These are phyloP conservation scores for Conger conger DNA, from an alignment of 2,113 vertebrate genomes.

Conservation along the genomic window DNA sequence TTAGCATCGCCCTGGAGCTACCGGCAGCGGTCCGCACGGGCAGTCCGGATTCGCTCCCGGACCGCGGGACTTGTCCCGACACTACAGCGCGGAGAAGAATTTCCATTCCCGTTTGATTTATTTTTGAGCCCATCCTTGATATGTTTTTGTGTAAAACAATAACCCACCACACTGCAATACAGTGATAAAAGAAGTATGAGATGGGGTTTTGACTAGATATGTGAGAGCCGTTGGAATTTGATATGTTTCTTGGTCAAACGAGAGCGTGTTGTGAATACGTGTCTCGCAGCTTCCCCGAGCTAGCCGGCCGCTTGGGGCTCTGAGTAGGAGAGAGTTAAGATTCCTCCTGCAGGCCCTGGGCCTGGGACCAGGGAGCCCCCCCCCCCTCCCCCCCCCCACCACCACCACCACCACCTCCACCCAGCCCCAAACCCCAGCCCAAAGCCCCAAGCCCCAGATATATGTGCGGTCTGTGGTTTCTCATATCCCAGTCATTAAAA, in stretches of 20 bases:
- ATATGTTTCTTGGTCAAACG: too few species aligned
- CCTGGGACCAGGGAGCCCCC: conserved; percentile 48
- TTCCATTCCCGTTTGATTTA: not conserved
- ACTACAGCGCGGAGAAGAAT: not conserved
- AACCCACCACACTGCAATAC: too few species aligned
- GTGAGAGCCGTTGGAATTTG: not conserved
- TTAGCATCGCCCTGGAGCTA: too few species aligned
- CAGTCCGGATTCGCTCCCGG: too few species aligned
- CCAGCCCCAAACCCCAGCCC: conserved; percentile 31
- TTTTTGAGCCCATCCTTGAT: not conserved
- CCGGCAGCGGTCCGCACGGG: too few species aligned
- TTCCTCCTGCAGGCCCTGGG: conserved; percentile 34
- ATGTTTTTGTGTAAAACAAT: too few species aligned
- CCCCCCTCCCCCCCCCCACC: conserved; percentile 43
- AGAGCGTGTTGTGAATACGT: not conserved
- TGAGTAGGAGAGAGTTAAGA: conserved; percentile 27
- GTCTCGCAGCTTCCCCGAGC: conserved; percentile 27
- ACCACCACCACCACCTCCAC: conserved; percentile 32
- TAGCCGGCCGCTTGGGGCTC: not conserved
- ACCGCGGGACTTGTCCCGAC: too few species aligned
- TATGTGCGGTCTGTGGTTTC: conserved; percentile 35
- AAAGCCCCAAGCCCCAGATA: not conserved
- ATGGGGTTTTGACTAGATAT: too few species aligned
- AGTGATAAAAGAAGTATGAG: too few species aligned
- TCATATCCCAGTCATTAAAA: conserved; percentile 38